A percentile compares a stretch with the other conserved stretches of the same genome.
Conservation (phyloP, 2,888 invertebrate species). For the Mesochorus sp. region DNA sequence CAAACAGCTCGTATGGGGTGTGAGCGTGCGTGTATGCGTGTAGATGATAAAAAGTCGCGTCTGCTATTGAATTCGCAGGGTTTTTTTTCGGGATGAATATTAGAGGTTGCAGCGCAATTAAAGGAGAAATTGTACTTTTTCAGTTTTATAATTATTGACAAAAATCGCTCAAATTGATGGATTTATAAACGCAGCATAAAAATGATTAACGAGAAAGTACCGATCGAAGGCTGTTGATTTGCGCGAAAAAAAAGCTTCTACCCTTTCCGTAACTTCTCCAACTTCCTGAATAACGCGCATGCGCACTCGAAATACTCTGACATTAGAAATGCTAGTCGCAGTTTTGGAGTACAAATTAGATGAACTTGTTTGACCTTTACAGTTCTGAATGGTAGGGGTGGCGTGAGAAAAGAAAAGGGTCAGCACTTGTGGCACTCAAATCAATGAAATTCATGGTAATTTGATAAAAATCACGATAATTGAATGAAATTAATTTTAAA, state of each 20-base stretch:
- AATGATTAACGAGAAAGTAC: background rate
- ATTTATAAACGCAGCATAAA: background rate
- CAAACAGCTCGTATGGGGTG: background rate
- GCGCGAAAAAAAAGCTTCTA: background rate
- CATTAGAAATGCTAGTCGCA: background rate
- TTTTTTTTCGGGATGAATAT: too few relatives aligned
- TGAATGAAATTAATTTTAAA: too few relatives aligned
- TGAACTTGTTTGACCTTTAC: too few relatives aligned
- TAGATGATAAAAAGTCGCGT: background rate
- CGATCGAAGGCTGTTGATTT: slow-evolving; percentile 4
- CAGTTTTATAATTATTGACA: too few relatives aligned
- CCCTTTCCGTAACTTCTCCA: background rate
- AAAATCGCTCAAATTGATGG: background rate
- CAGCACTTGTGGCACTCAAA: too few relatives aligned
- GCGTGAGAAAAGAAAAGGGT: too few relatives aligned
- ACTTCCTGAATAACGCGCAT: background rate
- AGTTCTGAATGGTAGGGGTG: too few relatives aligned
- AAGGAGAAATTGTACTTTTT: too few relatives aligned
- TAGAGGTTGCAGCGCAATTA: too few relatives aligned
- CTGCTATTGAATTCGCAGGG: background rate
- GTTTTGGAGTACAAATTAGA: too few relatives aligned
- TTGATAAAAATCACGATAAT: too few relatives aligned
- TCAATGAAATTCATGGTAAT: too few relatives aligned
- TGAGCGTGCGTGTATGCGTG: background rate
- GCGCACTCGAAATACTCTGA: slow-evolving; percentile 41